Evolutionary conservation across 1,140 invertebrate species (phyloP).

Genomic region (Drosophila pallidifrons): DNA sequence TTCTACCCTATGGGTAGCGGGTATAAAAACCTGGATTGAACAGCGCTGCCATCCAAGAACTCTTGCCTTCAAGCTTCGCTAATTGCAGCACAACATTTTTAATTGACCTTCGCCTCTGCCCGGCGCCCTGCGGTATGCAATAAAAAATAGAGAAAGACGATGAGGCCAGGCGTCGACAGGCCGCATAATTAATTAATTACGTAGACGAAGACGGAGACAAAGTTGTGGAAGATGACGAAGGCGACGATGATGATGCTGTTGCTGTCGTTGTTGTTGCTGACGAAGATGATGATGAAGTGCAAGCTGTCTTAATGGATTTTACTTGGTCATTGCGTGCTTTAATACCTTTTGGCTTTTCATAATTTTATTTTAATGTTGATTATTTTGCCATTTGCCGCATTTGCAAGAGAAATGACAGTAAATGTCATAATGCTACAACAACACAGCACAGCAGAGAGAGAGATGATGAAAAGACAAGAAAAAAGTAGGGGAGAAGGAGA

Average conservation of each 20-base stretch:
- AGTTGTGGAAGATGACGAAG: neutral
- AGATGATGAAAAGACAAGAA: neutral
- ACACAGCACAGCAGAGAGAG: neutral
- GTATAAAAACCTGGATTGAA: slow-evolving; percentile 9
- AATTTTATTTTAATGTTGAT: slow-evolving; percentile 73
- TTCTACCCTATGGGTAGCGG: too few relatives aligned
- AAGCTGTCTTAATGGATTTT: slow-evolving; percentile 67
- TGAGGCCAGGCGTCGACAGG: slow-evolving; percentile 20
- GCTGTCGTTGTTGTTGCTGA: neutral
- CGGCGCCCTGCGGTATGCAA: slow-evolving; percentile 44
- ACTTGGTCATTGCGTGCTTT: slow-evolving; percentile 71
- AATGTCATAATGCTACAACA: slow-evolving; percentile 68
- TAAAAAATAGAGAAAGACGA: slow-evolving; percentile 19
- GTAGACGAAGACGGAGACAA: slow-evolving; percentile 35
- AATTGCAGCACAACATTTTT: slow-evolving; percentile 71
- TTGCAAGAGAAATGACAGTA: slow-evolving; percentile 56
- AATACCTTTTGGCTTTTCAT: slow-evolving; percentile 55
- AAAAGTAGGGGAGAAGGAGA: too few relatives aligned
- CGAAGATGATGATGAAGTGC: slow-evolving; percentile 36
- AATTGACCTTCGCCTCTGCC: slow-evolving; percentile 71
- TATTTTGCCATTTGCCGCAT: slow-evolving; percentile 62
- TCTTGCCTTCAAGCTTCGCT: slow-evolving; percentile 33
- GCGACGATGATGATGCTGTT: neutral
- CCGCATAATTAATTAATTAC: slow-evolving; percentile 74
- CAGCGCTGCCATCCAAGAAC: neutral